Base-by-base conservation (phyloP, 2,888 invertebrate species). In the Mythimna ferrago region DNA sequence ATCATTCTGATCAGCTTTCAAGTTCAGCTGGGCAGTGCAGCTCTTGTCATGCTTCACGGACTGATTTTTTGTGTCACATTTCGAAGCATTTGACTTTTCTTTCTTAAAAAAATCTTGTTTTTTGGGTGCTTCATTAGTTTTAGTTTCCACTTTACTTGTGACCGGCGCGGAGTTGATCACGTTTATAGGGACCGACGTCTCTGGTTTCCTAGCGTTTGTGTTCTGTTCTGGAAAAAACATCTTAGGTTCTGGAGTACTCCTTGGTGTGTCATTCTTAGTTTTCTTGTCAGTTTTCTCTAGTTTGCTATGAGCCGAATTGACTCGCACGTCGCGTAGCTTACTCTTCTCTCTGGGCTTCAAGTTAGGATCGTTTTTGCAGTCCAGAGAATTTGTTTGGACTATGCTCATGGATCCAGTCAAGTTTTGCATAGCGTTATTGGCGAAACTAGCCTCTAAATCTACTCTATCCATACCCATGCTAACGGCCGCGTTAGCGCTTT, bases 21-120 rank as follows among this genome's bases (percentile, higher is more conserved):
- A 80, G 77, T 91, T 92, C 11, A 92, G 84, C 76, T 95, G 95
- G 14, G 93, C 88, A 5, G 93, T 76, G 76, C 96, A 96, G 76
- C 88, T 92, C 81, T 95, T 96, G 80, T 96, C 96, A 76, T 96
- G 95, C 89, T 96, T 96, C 19, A 93, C 91, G 0, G 94, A 91
- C 0, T 92, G 76, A 67, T 91, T 93, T 84, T 95, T 96, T 4
- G 93, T 88, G 5, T 93, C 94, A 56, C 93, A 94, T 83, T 93
- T 96, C 21, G 92, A 87, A 19, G 91, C 86, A 85, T 87, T 96
- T 2, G 94, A 93, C 87, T 95, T 97, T 87, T 94, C 96, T 78
- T 96, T 96, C 92, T 96, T 96, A 91, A 93, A 96, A 94, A 94
- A 95, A 91, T 96, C 96, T 88, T 96, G 96, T 71, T 96, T 96